Conservation (phyloP, 2,113 vertebrate genomes). For the Zosterops pallidus region DNA sequence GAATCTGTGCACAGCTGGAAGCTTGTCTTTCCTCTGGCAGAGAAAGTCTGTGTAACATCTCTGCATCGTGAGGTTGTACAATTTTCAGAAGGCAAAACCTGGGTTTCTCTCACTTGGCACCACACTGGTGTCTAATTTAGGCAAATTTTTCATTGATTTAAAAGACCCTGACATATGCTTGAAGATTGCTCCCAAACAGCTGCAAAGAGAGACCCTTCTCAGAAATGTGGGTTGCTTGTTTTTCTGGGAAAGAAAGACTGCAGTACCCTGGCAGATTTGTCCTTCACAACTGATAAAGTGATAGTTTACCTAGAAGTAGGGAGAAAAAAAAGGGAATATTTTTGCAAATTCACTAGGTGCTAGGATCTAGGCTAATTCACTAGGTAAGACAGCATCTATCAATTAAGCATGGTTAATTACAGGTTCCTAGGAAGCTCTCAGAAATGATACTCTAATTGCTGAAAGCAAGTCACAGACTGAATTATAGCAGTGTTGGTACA, state of each 20-base stretch:
- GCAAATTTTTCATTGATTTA: background rate
- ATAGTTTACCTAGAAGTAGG: background rate
- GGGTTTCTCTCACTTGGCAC: background rate
- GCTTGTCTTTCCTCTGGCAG: background rate
- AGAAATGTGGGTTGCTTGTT: background rate
- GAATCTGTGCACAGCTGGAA: background rate
- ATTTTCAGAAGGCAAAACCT: background rate
- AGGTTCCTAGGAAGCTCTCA: background rate
- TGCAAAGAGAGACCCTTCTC: background rate
- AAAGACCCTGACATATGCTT: background rate
- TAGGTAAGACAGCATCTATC: background rate
- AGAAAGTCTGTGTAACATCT: background rate
- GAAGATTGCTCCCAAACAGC: background rate
- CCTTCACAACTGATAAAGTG: background rate
- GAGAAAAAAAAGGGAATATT: background rate
- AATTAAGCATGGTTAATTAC: background rate
- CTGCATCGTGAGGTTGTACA: background rate
- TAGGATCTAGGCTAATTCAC: background rate
- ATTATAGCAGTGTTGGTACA: background rate
- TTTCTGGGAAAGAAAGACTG: background rate
- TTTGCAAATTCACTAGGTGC: background rate
- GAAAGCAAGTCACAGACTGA: background rate
- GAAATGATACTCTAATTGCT: background rate
- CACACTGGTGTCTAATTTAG: background rate
- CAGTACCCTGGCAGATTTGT: background rate